phyloP scores from a whole-genome alignment of 2,888 invertebrate species.

The Tryphoninae sp. region DNA sequence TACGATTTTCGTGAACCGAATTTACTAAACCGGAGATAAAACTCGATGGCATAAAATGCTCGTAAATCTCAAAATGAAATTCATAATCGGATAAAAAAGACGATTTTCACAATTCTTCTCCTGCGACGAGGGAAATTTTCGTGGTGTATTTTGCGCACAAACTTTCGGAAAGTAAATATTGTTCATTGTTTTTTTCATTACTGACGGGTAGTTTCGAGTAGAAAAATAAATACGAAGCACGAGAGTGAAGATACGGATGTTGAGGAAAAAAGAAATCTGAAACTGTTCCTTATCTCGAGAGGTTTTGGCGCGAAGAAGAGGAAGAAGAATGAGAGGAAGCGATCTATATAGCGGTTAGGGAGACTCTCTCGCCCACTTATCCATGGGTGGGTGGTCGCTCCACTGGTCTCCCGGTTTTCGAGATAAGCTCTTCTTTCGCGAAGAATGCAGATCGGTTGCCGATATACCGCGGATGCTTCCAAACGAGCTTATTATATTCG shows the following conservation, averaged over 20 bases:
- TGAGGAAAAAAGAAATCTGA: slow-evolving; percentile 25
- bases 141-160: no score
- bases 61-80: no score
- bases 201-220: background rate
- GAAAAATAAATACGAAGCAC: background rate
- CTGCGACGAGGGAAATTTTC: no score
- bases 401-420: slow-evolving; percentile 36
- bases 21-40: no score
- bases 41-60: no score
- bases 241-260: background rate
- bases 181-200: background rate
- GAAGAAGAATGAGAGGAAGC: slow-evolving; percentile 38
- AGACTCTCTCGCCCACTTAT: slow-evolving; percentile 48
- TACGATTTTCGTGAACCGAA: background rate
- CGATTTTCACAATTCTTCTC: no score
- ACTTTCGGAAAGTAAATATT: no score
- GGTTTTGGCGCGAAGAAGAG: slow-evolving; percentile 22
- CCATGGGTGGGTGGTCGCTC: slow-evolving; percentile 30
- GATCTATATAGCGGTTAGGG: slow-evolving; percentile 6
- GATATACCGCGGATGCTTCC: slow-evolving; percentile 58
- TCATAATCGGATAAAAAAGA: no score
- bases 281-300: slow-evolving; percentile 30
- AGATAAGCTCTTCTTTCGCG: slow-evolving; percentile 66
- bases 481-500: slow-evolving; percentile 58
- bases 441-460: slow-evolving; percentile 66